Evolutionary conservation across 2,113 vertebrate species (phyloP), one percentile per base, ranked within the genome.

Genomic region (Apodemus speciosus): DNA sequence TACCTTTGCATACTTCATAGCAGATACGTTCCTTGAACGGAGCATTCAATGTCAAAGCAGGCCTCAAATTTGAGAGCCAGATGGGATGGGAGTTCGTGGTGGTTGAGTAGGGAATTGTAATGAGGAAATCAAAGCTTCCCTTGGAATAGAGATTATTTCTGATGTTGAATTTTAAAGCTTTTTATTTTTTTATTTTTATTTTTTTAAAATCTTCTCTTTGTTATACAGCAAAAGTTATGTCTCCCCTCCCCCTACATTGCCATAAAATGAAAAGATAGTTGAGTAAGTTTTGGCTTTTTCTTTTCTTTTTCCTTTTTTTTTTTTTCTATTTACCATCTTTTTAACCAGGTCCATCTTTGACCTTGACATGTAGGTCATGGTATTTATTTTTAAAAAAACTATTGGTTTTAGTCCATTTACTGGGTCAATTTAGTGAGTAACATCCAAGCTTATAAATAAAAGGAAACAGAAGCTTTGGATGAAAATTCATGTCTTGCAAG

Each of bases 101-200:
- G 73, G 66, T 62, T 58, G 95, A 88, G 46, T 49, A 56, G 76
- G 87, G 85, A 88, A 86, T 80, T 95, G 66, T 88, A 86, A 90
- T 32, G 32, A 88, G 81, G 83, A 79, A 77, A 81, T 88, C 90
- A n/a, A 83, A 85, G 53, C 51, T 77, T 95, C 69, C 32, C 66
- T 58, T 89, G 88, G 71, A 87, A 64, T 72, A 77, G 38, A 84
- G 62, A 95, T 91, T 66, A n/a, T 94, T 93, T 92, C 51, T 58
- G 71, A 53, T 85, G 71, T 64, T 94, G 40, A 46, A 81, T 95
- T 87, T 90, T 86, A 86, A 69, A 94, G 51, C 58, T 66, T 56
- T 56, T 56, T 56, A 18, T 56, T 56, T 18, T 18, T 72, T 21
- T 20, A 38, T n/a, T n/a, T n/a, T n/a, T n/a, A n/a, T n/a, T n/a